Conservation (phyloP, 1,140 invertebrate species). For the Drosophila jambulina region DNA sequence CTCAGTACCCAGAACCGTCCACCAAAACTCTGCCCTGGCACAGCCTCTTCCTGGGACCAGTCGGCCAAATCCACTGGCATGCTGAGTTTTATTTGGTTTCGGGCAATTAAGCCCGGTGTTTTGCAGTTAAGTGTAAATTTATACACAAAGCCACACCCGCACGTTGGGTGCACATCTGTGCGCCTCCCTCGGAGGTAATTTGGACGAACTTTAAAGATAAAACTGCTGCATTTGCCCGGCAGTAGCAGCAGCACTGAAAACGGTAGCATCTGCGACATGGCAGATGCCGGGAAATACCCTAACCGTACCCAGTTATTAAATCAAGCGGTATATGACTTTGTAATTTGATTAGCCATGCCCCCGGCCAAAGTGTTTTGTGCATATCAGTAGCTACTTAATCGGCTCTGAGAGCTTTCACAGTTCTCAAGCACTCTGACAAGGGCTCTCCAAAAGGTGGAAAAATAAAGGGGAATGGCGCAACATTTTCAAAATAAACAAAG, state of each 20-base stretch:
- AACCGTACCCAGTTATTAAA: conserved; percentile 40
- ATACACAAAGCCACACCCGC: conserved; percentile 47
- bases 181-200: conserved; percentile 31
- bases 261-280: conserved; percentile 36
- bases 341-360: conserved; percentile 56
- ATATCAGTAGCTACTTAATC: conserved; percentile 46
- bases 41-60: conserved; percentile 15
- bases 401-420: conserved; percentile 18
- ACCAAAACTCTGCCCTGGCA: background rate
- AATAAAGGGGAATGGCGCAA: conserved; percentile 8
- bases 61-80: conserved; percentile 36
- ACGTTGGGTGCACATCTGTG: conserved; percentile 42
- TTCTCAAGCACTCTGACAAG: conserved; percentile 18
- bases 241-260: conserved; percentile 5
- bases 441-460: conserved; percentile 17
- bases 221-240: conserved; percentile 24
- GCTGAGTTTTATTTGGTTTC: conserved; percentile 72
- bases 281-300: conserved; percentile 18
- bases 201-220: conserved; percentile 51
- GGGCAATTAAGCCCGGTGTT: conserved; percentile 78
- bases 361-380: conserved; percentile 39
- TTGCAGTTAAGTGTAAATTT: conserved; percentile 74
- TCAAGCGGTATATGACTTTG: conserved; percentile 57
- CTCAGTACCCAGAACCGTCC: background rate
- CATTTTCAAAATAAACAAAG: conserved; percentile 5